These are phyloP conservation scores for Thymelicus sylvestris DNA, from an alignment of 2,888 invertebrate species.

Conservation along the genomic window DNA sequence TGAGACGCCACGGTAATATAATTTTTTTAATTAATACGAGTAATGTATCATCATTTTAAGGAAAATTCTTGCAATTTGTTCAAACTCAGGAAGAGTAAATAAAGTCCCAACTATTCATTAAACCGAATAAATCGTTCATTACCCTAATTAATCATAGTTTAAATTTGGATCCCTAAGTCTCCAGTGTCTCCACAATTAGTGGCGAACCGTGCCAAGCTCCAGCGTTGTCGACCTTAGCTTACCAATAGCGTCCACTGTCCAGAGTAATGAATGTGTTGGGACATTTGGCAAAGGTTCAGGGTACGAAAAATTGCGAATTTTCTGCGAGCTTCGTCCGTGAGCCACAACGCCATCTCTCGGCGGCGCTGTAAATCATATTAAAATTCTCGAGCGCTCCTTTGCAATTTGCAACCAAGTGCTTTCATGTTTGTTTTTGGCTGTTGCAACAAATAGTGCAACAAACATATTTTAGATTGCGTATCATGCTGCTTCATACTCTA, in stretches of 20 bases:
- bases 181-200: conserved; percentile 5
- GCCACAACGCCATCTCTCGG: conserved; percentile 33
- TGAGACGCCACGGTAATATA: too few relatives aligned
- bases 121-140: conserved; percentile 8
- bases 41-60: too few relatives aligned
- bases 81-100: background rate
- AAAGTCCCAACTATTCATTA: background rate
- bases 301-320: conserved; percentile 33
- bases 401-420: conserved; percentile 11
- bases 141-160: conserved; percentile 21
- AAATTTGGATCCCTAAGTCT: background rate
- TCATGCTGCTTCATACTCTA: too few relatives aligned
- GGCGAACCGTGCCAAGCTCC: conserved; percentile 9
- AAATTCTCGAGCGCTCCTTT: conserved; percentile 16
- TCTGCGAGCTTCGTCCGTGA: conserved; percentile 23
- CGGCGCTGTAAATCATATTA: conserved; percentile 26
- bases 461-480: too few relatives aligned
- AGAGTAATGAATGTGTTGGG: conserved; percentile 25
- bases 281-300: conserved; percentile 38
- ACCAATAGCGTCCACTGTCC: conserved; percentile 22
- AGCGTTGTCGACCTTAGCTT: conserved; percentile 9
- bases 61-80: background rate
- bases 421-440: background rate
- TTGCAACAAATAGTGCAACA: background rate
- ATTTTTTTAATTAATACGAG: too few relatives aligned